A percentile compares a stretch with the other conserved stretches of the same genome.
Conservation (phyloP, 2,797 vertebrate genomes). For the Danio tinwini region DNA sequence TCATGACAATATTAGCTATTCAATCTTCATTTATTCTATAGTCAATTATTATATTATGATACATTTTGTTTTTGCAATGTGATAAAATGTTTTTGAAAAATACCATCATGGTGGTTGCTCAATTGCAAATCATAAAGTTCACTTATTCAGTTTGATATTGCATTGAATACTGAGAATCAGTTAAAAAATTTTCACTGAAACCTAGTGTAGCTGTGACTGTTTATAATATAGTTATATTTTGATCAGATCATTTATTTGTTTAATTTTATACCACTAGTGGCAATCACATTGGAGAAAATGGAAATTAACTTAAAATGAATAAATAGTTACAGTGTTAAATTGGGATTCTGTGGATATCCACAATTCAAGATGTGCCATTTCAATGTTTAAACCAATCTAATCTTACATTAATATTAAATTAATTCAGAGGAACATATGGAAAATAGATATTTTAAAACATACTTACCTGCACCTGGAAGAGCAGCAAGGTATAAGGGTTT, state of each 20-base stretch:
- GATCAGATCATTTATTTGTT: not conserved
- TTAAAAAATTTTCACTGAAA: too few species aligned
- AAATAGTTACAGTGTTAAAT: too few species aligned
- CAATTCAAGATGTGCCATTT: too few species aligned
- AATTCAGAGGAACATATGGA: too few species aligned
- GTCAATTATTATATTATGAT: not conserved
- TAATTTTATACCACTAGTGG: not conserved
- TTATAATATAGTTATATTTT: not conserved
- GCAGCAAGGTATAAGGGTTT: too few species aligned
- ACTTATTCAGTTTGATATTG: not conserved
- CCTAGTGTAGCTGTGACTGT: not conserved
- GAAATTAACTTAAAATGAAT: not conserved
- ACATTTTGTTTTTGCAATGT: not conserved
- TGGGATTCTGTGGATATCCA: too few species aligned
- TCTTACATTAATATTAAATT: too few species aligned
- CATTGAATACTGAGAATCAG: not conserved
- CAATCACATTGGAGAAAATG: not conserved
- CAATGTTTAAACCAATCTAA: too few species aligned
- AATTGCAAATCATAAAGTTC: too few species aligned
- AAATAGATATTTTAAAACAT: too few species aligned
- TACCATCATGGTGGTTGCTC: too few species aligned
- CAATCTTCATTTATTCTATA: not conserved
- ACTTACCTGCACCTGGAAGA: too few species aligned
- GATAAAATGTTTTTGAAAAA: not conserved
- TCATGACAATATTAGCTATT: not conserved